These are phyloP conservation scores for Limanda limanda DNA, from an alignment of 2,113 vertebrate species.

Conservation along the genomic window DNA sequence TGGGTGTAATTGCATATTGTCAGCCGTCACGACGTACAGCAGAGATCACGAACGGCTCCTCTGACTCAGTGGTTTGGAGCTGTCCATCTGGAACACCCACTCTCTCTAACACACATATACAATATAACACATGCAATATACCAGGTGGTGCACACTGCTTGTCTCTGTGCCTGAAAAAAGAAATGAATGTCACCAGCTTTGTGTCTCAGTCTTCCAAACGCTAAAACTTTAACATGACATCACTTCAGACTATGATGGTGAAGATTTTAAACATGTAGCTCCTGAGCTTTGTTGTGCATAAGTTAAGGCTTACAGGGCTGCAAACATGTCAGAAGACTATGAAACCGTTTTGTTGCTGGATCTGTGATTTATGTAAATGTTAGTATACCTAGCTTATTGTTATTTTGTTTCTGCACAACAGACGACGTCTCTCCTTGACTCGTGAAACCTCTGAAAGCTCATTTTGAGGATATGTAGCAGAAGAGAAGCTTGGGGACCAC, in stretches of 20 bases:
- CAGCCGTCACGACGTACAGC: slow-evolving; percentile 54
- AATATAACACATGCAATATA: background rate
- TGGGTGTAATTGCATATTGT: slow-evolving; percentile 69
- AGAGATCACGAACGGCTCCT: slow-evolving; percentile 50
- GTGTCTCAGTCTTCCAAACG: too few species aligned
- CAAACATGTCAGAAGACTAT: too few species aligned
- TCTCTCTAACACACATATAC: slow-evolving; percentile 14
- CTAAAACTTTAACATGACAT: too few species aligned
- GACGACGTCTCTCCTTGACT: background rate
- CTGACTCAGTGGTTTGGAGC: slow-evolving; percentile 50
- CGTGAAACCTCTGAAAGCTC: slow-evolving; percentile 28
- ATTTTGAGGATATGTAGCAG: slow-evolving; percentile 15
- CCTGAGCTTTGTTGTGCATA: too few species aligned
- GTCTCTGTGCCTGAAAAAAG: slow-evolving; percentile 13
- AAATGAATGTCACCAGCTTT: too few species aligned
- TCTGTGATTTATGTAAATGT: too few species aligned
- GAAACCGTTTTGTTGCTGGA: too few species aligned
- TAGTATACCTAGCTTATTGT: too few species aligned
- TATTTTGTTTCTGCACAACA: too few species aligned
- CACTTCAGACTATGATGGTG: too few species aligned
- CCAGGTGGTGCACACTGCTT: background rate
- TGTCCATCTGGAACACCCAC: slow-evolving; percentile 61
- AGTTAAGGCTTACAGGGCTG: too few species aligned
- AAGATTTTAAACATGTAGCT: too few species aligned
- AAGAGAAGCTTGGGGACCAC: slow-evolving; percentile 36